Percentiles rank a stretch among this genome's conserved stretches.
Evolutionary conservation across 2,113 vertebrate genomes (phyloP).

Genomic region (Periophthalmodon schlosseri): DNA sequence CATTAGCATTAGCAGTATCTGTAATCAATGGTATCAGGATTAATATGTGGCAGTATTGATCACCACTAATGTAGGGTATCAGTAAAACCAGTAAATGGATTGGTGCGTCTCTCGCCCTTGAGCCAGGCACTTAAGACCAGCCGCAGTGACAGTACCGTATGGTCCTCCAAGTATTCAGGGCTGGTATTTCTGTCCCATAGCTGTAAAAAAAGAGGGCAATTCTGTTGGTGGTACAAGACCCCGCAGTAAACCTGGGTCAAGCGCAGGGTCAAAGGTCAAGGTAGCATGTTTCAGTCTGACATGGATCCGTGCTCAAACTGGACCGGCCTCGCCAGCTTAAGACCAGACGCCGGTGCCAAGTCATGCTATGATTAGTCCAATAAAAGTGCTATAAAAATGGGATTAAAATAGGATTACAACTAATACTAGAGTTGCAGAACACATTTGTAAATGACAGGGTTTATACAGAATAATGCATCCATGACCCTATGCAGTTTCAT

Average conservation of each 20-base stretch:
- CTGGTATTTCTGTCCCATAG: slow-evolving; percentile 13
- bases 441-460: too few species aligned
- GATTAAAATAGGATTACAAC: too few species aligned
- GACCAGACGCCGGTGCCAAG: neutral
- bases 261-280: slow-evolving; percentile 22
- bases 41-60: too few species aligned
- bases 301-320: neutral
- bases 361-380: slow-evolving; percentile 23
- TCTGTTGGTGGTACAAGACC: neutral
- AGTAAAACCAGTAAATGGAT: too few species aligned
- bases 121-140: neutral
- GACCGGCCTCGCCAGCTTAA: neutral
- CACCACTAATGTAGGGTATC: too few species aligned
- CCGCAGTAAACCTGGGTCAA: neutral
- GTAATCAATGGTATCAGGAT: too few species aligned
- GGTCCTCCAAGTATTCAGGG: neutral
- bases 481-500: too few species aligned
- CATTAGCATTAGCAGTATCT: too few species aligned
- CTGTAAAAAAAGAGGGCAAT: neutral
- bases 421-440: too few species aligned
- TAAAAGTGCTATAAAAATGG: neutral
- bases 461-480: too few species aligned
- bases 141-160: slow-evolving; percentile 4
- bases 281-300: neutral
- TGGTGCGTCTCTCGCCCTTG: too few species aligned